Evolutionary conservation across 2,888 invertebrate genomes (phyloP), one percentile per base, ranked within the genome.

Genomic region (Lycophotia porphyrea): DNA sequence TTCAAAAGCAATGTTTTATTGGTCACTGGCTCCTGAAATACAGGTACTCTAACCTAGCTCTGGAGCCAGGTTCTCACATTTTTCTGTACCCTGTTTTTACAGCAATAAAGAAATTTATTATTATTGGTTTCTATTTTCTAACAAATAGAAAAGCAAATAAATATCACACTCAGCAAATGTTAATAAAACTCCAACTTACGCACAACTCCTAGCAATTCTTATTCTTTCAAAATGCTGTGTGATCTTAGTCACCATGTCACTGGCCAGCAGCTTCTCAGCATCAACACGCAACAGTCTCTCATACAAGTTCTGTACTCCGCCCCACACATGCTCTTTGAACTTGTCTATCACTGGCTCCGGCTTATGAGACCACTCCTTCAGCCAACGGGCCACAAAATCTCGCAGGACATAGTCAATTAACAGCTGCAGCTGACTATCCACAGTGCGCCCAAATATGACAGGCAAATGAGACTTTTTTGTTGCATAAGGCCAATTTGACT

Each of bases 151-250:
- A 7, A 39, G 27, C 42, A 39, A 13, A 15, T 49, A 69, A 42
- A 42, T 34, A 58, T 9, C 21, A 18, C 24, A 18, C 8, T 27
- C 7, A 13, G 11, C 3, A 27, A 58, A 47, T 36, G 1, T n/a
- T 39, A 49, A 55, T 15, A 21, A 27, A 36, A 39, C 49, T 39
- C 27, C 15, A 47, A 97, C 98, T 97, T 96, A 98, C 98, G 97
- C 97, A 91, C 97, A 97, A 86, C 97, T 97, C 93, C 98, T 97
- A 18, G 98, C 97, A 90, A 98, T 97, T 85, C 98, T 97, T 78
- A 99, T 98, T 90, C 98, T 98, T 91, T 98, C 98, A 95, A 99
- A 98, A 97, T 99, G 99, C 78, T 97, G 97, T 21, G 98, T 98
- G 44, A 99, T 97, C 92, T 97, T 98, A 80, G 97, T 97, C 4